phyloP scores from a whole-genome alignment of 2,113 vertebrate genomes.

The Oriolus oriolus region DNA sequence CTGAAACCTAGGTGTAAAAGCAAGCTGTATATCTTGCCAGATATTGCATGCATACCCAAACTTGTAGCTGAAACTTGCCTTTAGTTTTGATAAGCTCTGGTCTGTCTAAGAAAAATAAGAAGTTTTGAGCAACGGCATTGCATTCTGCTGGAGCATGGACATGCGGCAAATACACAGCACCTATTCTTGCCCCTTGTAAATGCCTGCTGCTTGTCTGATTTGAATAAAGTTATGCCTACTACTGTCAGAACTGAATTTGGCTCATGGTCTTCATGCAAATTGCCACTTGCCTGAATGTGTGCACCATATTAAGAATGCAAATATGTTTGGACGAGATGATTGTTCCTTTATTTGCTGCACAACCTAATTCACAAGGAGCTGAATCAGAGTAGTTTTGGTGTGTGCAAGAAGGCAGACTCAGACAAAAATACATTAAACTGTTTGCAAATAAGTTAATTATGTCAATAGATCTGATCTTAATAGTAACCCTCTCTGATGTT shows the following conservation, averaged over 20 bases:
- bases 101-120: background rate
- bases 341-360: conserved; percentile 50
- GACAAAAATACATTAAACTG: conserved; percentile 41
- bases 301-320: conserved; percentile 65
- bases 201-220: conserved; percentile 10
- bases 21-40: background rate
- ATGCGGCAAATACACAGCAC: background rate
- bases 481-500: background rate
- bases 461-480: conserved; percentile 8
- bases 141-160: background rate
- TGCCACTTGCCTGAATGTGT: conserved; percentile 47
- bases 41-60: background rate
- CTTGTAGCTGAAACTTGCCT: background rate
- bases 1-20: background rate
- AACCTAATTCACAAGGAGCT: conserved; percentile 49
- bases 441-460: conserved; percentile 62
- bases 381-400: conserved; percentile 38
- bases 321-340: conserved; percentile 60
- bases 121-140: background rate
- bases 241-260: conserved; percentile 56
- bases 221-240: conserved; percentile 57
- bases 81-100: background rate
- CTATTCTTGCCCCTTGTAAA: background rate
- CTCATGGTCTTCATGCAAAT: conserved; percentile 57
- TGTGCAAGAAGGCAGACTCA: background rate